These are phyloP conservation scores for Scaeva pyrastri DNA, from an alignment of 2,888 invertebrate genomes.

Conservation along the genomic window DNA sequence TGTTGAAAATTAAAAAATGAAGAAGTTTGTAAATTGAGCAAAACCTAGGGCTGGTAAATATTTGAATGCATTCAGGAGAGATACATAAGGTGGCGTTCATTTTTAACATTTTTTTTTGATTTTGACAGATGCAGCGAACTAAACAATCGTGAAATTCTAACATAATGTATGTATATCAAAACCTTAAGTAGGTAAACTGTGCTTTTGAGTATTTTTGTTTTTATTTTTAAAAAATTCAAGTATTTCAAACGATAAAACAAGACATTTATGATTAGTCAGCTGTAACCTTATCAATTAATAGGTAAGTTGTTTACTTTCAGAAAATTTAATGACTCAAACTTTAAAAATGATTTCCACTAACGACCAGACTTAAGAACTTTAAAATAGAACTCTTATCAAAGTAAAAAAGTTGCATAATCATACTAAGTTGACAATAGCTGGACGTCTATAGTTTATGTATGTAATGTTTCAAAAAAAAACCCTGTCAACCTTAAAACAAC, in stretches of 20 bases:
- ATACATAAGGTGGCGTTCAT: too few relatives aligned
- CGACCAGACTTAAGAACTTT: not conserved
- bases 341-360: not conserved
- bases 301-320: not conserved
- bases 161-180: too few relatives aligned
- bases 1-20: too few relatives aligned
- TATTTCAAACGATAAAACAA: not conserved
- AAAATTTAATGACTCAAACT: not conserved
- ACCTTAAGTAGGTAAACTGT: too few relatives aligned
- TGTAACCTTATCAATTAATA: not conserved
- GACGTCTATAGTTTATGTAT: too few relatives aligned
- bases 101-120: too few relatives aligned
- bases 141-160: not conserved
- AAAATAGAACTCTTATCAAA: slow-evolving; percentile 11
- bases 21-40: too few relatives aligned
- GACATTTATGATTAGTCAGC: not conserved
- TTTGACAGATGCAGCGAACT: too few relatives aligned
- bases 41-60: too few relatives aligned
- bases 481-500: not conserved
- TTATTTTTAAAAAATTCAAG: not conserved
- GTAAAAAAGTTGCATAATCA: slow-evolving; percentile 5
- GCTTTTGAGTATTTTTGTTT: not conserved
- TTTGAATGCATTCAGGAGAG: too few relatives aligned
- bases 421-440: not conserved
- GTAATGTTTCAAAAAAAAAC: not conserved